Evolutionary conservation across 2,113 vertebrate species (phyloP).

Genomic region (Heterochromis multidens): DNA sequence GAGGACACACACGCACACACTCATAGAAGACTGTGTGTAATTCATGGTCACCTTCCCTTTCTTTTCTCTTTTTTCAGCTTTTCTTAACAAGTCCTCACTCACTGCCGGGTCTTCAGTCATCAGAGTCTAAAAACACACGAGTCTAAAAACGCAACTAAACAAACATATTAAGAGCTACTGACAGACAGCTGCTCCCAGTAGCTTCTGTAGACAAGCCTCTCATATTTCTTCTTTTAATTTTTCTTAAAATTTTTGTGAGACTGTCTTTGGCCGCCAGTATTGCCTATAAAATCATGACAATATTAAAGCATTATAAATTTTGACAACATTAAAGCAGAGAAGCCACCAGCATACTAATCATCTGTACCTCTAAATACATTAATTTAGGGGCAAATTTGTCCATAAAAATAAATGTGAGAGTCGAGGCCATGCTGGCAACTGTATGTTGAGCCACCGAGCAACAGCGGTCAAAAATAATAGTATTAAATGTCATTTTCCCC

Average conservation of each 20-base stretch:
- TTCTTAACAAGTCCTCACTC: not conserved
- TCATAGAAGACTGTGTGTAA: not conserved
- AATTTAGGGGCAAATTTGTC: not conserved
- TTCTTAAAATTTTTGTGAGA: not conserved
- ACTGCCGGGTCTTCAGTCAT: not conserved
- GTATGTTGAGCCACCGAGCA: not conserved
- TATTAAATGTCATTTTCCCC: not conserved
- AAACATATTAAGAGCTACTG: not conserved
- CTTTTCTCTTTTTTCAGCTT: not conserved
- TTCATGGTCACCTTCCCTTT: not conserved
- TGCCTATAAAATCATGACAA: not conserved
- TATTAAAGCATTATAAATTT: too few species aligned
- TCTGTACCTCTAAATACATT: not conserved
- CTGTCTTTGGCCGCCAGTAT: not conserved
- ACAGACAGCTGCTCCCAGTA: not conserved
- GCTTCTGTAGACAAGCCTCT: not conserved
- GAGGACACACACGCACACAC: not conserved
- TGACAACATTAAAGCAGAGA: not conserved
- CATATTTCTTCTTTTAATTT: not conserved
- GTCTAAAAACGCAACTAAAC: not conserved
- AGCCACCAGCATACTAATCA: not conserved
- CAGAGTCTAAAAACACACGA: not conserved
- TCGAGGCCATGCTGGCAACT: not conserved
- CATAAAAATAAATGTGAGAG: not conserved
- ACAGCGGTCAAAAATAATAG: not conserved